Evolutionary conservation across 2,888 invertebrate species (phyloP).

Genomic region (Lycia hirtaria): DNA sequence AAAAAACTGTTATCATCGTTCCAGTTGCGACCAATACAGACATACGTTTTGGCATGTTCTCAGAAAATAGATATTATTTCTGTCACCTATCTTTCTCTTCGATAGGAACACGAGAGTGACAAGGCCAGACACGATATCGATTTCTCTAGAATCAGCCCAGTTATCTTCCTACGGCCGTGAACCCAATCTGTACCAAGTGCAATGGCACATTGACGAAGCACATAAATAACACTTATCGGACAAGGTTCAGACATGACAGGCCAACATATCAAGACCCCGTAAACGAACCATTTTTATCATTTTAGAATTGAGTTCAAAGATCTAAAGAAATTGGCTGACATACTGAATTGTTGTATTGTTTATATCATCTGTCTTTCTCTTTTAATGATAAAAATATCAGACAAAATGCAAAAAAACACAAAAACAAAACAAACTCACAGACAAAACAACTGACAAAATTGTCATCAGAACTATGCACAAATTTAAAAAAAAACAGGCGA

Average conservation of each 20-base stretch:
- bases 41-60: constrained; percentile 34
- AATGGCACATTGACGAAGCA: constrained; percentile 72
- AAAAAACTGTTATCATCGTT: constrained; percentile 27
- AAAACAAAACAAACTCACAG: too few species aligned
- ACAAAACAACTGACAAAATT: too few species aligned
- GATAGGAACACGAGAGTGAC: neutral
- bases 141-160: neutral
- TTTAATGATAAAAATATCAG: constrained; percentile 46
- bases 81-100: neutral
- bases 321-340: constrained; percentile 38
- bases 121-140: neutral
- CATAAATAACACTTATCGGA: constrained; percentile 80
- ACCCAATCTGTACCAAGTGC: constrained; percentile 78
- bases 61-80: neutral
- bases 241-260: constrained; percentile 59
- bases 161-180: constrained; percentile 68
- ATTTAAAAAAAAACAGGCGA: too few species aligned
- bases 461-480: too few species aligned
- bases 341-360: constrained; percentile 60
- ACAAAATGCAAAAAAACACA: constrained; percentile 35
- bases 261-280: constrained; percentile 63
- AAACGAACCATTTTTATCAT: constrained; percentile 37
- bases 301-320: neutral
- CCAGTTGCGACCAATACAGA: constrained; percentile 48
- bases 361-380: constrained; percentile 51